Base-by-base conservation (phyloP, 1,140 invertebrate species). In the Orius insidiosus region DNA sequence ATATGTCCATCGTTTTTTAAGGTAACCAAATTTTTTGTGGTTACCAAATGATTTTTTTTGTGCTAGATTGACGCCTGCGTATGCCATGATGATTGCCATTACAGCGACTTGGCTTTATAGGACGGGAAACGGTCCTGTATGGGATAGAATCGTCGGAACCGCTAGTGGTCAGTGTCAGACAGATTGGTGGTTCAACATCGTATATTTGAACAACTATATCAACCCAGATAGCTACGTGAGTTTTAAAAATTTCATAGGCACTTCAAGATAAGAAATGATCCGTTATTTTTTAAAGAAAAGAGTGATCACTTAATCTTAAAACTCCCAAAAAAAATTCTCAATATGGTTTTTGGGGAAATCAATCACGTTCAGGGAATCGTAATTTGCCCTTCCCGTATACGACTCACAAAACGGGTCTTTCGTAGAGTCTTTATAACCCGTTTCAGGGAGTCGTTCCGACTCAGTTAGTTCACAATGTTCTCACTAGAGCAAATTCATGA, bases 201-300 rank as follows among this genome's bases (percentile, higher is more conserved):
- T 76, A 0, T 74, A 74, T 52, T 53, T 76, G 10, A 74, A 75
- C 52, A 78, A 76, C 53, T 65, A 72, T 24, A 52, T 67, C 15
- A 52, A 65, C 31, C 51, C 54, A 1, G 53, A 63, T 19, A 46
- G 19, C 13, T 45, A 48, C 39, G 52, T 53, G 34, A 41, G 48
- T 50, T 40, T 18, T 24, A 24, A n/a, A n/a, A n/a, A n/a, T n/a
- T n/a, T n/a, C 14, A 42, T 18, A 15, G 14, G 9, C n/a, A 36
- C 35, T 36, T 15, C 14, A 36, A 13, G 14, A 36, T 36, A 36
- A 36, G 14, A n/a, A n/a, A n/a, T n/a, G n/a, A n/a, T n/a, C n/a
- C n/a, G n/a, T n/a, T n/a, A n/a, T n/a, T n/a, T n/a, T n/a, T n/a
- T n/a, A n/a, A n/a, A n/a, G n/a, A n/a, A n/a, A n/a, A n/a, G n/a